phyloP scores from a whole-genome alignment of 2,113 vertebrate genomes.

The Plecotus auritus region DNA sequence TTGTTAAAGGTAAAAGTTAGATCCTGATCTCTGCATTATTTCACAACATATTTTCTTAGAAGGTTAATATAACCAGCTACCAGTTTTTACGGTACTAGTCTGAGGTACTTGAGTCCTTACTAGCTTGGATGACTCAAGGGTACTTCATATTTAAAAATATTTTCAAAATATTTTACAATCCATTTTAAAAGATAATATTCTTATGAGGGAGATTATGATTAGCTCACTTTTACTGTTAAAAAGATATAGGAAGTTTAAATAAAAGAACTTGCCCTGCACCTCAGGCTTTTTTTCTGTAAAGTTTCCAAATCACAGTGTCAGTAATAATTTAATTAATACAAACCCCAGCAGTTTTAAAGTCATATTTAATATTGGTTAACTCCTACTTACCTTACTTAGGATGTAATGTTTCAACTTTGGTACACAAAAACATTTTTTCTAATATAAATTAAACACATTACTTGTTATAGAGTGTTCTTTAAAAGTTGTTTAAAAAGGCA shows the following conservation, averaged over 20 bases:
- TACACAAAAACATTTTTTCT: not conserved
- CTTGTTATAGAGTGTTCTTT: slow-evolving; percentile 12
- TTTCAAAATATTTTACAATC: slow-evolving; percentile 43
- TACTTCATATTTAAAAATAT: slow-evolving; percentile 43
- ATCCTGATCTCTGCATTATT: not conserved
- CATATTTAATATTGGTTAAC: slow-evolving; percentile 27
- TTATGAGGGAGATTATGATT: not conserved
- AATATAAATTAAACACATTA: slow-evolving; percentile 32
- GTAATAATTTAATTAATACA: slow-evolving; percentile 43
- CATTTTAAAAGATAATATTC: slow-evolving; percentile 44
- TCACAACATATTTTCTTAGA: slow-evolving; percentile 6
- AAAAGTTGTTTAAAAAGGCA: slow-evolving; percentile 40
- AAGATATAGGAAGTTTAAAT: slow-evolving; percentile 35
- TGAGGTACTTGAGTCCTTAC: slow-evolving; percentile 38
- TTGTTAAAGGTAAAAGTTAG: slow-evolving; percentile 33
- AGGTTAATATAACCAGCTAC: not conserved
- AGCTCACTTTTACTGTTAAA: slow-evolving; percentile 27
- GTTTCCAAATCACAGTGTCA: slow-evolving; percentile 47
- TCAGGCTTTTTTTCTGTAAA: not conserved
- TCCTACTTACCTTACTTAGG: slow-evolving; percentile 36
- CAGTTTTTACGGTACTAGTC: not conserved
- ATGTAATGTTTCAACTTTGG: slow-evolving; percentile 43
- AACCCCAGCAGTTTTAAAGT: slow-evolving; percentile 42
- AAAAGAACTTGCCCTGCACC: not conserved
- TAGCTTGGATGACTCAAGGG: slow-evolving; percentile 24